Evolutionary conservation across 2,113 vertebrate genomes (phyloP), one percentile per base, ranked within the genome.

Genomic region (Octodon degus): DNA sequence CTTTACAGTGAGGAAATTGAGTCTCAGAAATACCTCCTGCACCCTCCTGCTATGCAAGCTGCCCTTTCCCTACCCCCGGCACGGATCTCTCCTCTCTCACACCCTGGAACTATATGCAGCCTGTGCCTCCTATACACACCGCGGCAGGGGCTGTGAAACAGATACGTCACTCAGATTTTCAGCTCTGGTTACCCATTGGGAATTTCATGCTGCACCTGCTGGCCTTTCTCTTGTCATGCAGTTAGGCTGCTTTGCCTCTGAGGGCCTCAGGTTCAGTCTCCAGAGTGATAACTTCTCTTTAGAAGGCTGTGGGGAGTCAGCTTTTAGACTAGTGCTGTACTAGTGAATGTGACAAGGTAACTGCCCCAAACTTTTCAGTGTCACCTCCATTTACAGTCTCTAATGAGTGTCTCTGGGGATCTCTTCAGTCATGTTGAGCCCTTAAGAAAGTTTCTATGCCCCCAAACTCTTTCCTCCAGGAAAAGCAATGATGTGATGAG

Each of bases 201-300:
- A 3, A 34, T 58, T 32, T 24, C 27, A 3, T 43, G 79, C 37
- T 47, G 0, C 7, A 24, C 20, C 22, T 55, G 13, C 43, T 22
- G 63, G 62, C 8, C 2, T 0, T 22, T 30, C n/a, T 80, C 19
- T 72, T 20, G 74, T 34, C 14, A 0, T 11, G 43, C 2, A 0
- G 1, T 1, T 34, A 4, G 50, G 68, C 50, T 37, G 10, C 65
- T 70, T 72, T 74, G 77, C 50, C 67, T 67, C 1, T 53, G 12
- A 4, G 43, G 27, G 50, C 30, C 2, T 1, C 5, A 9, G 58
- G 12, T 37, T 83, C 55, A 6, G 5, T 7, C 32, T 40, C 34
- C 50, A 50, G 7, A 63, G 11, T 10, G 10, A 16, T 1, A 1
- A 4, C 2, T 7, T 24, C 43, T 34, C 19, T 12, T 12, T 70